Conservation (phyloP, 2,888 invertebrate genomes). For the Scotopteryx bipunctaria region DNA sequence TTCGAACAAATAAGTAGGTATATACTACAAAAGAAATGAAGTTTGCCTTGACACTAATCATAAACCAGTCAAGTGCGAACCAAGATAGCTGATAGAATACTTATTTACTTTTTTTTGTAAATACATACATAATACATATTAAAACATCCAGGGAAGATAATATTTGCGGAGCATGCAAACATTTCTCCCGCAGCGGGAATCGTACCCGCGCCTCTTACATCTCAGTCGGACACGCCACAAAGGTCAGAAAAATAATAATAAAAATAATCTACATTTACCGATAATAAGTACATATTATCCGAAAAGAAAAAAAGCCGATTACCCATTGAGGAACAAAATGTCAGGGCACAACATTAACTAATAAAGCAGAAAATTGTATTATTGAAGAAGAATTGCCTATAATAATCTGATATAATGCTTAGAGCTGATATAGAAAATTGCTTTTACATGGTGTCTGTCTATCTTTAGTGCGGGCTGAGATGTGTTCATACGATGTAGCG, state of each 20-base stretch:
- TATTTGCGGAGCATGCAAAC: no score
- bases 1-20: constrained; percentile 1
- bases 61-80: no score
- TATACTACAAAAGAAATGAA: constrained; percentile 2
- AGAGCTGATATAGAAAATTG: constrained; percentile 53
- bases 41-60: no score
- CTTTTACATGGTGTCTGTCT: constrained; percentile 50
- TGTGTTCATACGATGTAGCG: constrained; percentile 6
- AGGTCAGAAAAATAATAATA: no score
- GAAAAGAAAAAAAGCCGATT: constrained; percentile 13
- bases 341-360: constrained; percentile 29
- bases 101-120: no score
- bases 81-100: no score
- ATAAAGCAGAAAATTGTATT: constrained; percentile 29
- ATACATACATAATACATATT: no score
- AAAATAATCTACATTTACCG: no score
- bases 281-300: neutral
- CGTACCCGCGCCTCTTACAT: no score
- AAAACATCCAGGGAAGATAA: no score
- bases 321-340: constrained; percentile 16
- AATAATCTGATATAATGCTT: constrained; percentile 42
- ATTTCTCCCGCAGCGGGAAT: no score
- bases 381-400: constrained; percentile 35
- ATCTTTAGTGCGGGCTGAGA: constrained; percentile 12
- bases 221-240: no score